These are phyloP conservation scores for Proales similis DNA, from an alignment of 1,140 invertebrate species.

Conservation along the genomic window DNA sequence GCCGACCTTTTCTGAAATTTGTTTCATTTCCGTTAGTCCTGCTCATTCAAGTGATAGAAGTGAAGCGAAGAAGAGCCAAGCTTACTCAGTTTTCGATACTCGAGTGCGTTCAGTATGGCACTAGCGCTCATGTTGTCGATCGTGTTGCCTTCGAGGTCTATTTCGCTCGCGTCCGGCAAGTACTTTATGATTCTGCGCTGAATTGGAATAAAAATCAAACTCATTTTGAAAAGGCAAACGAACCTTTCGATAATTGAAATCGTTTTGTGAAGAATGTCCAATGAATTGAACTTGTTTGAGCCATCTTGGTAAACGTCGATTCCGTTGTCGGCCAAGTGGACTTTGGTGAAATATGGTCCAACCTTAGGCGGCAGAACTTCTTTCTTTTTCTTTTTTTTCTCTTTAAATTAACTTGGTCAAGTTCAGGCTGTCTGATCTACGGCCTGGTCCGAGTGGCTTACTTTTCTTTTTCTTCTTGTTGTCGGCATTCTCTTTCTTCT, in stretches of 20 bases:
- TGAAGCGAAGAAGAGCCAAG: not conserved
- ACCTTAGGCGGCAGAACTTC: constrained; percentile 44
- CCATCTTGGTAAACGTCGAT: constrained; percentile 45
- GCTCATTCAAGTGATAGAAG: not conserved
- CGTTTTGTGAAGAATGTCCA: constrained; percentile 24
- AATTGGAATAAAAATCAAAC: not conserved
- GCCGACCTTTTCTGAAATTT: constrained; percentile 45
- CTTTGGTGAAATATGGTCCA: constrained; percentile 50
- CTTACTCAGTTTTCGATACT: constrained; percentile 46
- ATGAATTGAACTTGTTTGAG: constrained; percentile 43
- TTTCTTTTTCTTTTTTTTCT: constrained; percentile 48
- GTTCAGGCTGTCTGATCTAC: not conserved
- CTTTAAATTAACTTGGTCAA: constrained; percentile 20
- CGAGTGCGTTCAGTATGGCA: constrained; percentile 46
- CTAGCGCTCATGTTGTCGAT: constrained; percentile 49
- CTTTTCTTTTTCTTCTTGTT: constrained; percentile 45
- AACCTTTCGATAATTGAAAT: not conserved
- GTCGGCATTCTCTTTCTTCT: constrained; percentile 38
- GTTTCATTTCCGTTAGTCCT: not conserved
- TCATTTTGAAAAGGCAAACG: not conserved
- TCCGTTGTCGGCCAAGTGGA: constrained; percentile 51
- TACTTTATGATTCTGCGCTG: constrained; percentile 46
- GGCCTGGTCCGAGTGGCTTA: constrained; percentile 1
- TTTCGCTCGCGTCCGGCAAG: constrained; percentile 47
- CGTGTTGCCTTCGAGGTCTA: constrained; percentile 50